A percentile compares a stretch with the other conserved stretches of the same genome.
Evolutionary conservation across 2,888 invertebrate species (phyloP).

Genomic region (Tenodera sinensis): DNA sequence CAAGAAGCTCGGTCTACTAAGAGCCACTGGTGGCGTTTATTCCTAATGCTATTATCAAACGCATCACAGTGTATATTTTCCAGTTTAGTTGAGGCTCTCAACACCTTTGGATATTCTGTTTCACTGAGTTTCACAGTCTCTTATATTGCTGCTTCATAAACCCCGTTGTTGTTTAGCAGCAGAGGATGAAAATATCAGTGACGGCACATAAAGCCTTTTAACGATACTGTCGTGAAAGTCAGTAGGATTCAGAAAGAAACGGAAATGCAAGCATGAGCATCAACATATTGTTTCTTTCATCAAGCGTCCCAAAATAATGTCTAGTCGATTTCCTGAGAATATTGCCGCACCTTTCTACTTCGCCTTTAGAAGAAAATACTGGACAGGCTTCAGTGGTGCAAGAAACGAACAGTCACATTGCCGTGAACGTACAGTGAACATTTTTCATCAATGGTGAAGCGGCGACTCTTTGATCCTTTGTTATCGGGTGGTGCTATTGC

Average conservation of each 20-base stretch:
- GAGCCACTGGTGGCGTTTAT: background rate
- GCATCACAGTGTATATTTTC: background rate
- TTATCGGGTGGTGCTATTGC: no score
- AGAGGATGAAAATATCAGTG: background rate
- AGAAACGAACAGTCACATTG: no score
- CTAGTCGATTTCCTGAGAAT: no score
- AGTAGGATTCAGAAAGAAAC: background rate
- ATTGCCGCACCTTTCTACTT: no score
- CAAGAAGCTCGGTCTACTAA: background rate
- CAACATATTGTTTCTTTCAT: background rate
- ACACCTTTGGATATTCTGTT: background rate
- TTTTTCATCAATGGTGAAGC: no score
- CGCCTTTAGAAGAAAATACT: no score
- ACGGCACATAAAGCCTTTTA: background rate
- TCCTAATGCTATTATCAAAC: background rate
- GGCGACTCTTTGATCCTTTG: no score
- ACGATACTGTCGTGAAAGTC: background rate
- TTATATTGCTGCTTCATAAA: background rate
- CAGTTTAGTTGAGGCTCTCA: background rate
- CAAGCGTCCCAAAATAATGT: background rate
- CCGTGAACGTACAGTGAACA: no score
- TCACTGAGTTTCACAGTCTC: background rate
- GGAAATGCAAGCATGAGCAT: background rate
- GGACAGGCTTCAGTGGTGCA: no score
- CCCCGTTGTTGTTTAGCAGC: background rate